phyloP scores from a whole-genome alignment of 2,797 vertebrate genomes.

The Alfaro cultratus region DNA sequence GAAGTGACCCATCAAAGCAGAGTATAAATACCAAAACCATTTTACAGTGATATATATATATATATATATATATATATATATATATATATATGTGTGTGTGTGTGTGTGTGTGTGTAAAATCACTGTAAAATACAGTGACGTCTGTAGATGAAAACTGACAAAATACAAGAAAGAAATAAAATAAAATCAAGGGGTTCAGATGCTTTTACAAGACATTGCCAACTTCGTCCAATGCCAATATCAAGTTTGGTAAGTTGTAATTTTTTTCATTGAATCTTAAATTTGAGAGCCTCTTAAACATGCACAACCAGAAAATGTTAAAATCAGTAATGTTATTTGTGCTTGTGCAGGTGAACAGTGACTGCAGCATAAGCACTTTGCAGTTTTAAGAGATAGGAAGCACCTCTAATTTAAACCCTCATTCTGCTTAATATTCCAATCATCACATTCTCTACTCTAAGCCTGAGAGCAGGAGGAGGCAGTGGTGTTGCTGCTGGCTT shows the following conservation, averaged over 20 bases:
- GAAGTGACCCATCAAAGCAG: neutral
- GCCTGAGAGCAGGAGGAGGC: neutral
- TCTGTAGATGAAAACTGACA: neutral
- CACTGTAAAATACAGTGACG: neutral
- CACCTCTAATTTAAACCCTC: conserved; percentile 6
- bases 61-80: neutral
- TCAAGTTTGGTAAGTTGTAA: too few relatives aligned
- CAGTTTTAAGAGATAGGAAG: conserved; percentile 3
- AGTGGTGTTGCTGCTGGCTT: neutral
- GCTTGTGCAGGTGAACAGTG: neutral
- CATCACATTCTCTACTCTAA: neutral
- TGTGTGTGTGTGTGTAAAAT: too few relatives aligned
- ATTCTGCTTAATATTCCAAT: conserved; percentile 15
- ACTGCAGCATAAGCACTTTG: neutral
- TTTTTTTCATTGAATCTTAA: neutral
- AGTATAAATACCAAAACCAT: neutral
- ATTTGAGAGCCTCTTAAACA: neutral
- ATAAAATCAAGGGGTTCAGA: neutral
- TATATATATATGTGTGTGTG: too few relatives aligned
- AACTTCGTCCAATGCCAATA: neutral
- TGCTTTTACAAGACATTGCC: neutral
- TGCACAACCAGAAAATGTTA: neutral
- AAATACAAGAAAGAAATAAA: neutral
- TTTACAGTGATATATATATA: neutral
- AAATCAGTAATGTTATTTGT: neutral